A percentile compares a stretch with the other conserved stretches of the same genome.
phyloP scores from a whole-genome alignment of 2,113 vertebrate genomes.

The Lamprotornis superbus region DNA sequence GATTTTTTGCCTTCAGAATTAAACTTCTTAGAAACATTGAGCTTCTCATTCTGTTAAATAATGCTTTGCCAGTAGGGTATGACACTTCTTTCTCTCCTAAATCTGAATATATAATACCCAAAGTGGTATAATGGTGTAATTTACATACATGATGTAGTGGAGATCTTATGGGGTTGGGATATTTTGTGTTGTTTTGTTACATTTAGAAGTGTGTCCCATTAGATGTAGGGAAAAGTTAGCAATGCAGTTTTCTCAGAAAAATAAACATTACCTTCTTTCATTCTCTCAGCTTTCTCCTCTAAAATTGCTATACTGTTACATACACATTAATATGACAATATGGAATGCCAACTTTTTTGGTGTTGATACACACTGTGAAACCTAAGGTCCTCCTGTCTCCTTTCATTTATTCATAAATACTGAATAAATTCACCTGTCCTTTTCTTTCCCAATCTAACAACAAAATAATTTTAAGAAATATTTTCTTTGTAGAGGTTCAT shows the following conservation, averaged over 20 bases:
- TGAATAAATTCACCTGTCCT: neutral
- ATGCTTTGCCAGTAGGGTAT: neutral
- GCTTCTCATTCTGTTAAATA: neutral
- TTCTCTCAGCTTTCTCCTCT: neutral
- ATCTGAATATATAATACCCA: neutral
- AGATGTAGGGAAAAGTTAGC: neutral
- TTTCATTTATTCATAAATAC: neutral
- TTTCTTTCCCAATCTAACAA: neutral
- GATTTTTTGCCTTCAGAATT: neutral
- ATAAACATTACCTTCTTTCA: neutral
- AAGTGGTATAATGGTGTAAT: neutral
- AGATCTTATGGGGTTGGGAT: neutral
- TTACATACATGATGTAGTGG: neutral
- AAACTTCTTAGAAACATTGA: neutral
- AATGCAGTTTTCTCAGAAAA: neutral
- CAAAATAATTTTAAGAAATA: neutral
- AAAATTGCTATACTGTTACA: neutral
- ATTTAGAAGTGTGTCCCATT: neutral
- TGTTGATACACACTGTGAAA: neutral
- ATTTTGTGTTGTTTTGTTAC: neutral
- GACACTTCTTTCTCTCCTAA: neutral
- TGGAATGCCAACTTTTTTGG: neutral
- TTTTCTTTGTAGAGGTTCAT: neutral
- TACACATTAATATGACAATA: neutral
- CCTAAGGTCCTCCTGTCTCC: neutral